phyloP scores from a whole-genome alignment of 1,140 invertebrate species.

The Thalassaphorura encarpata region DNA sequence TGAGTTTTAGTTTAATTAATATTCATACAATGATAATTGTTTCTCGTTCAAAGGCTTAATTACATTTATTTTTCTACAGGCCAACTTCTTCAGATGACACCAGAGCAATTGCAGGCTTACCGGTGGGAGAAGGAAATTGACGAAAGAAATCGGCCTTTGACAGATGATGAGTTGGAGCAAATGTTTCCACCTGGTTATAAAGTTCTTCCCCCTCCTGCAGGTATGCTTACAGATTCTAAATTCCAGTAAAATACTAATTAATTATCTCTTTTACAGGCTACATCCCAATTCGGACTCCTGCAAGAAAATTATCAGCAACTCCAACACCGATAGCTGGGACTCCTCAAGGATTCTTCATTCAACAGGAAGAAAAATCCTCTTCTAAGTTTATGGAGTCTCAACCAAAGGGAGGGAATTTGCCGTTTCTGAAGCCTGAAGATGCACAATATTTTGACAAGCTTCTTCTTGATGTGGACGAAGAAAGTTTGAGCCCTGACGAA shows the following conservation, averaged over 20 bases:
- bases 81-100: slow-evolving; percentile 96
- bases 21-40: slow-evolving; percentile 1
- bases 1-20: too few species aligned
- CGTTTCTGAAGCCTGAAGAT: slow-evolving; percentile 99
- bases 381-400: slow-evolving; percentile 91
- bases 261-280: slow-evolving; percentile 65
- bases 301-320: slow-evolving; percentile 90
- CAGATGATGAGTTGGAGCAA: slow-evolving; percentile 93
- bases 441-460: slow-evolving; percentile 99
- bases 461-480: slow-evolving; percentile 94
- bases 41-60: background rate
- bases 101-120: slow-evolving; percentile 95
- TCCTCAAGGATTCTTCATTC: slow-evolving; percentile 92
- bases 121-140: slow-evolving; percentile 99
- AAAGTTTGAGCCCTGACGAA: slow-evolving; percentile 87
- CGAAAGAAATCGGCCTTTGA: slow-evolving; percentile 87
- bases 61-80: too few species aligned
- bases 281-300: slow-evolving; percentile 93
- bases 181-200: slow-evolving; percentile 98
- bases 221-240: too few species aligned
- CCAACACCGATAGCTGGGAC: slow-evolving; percentile 92
- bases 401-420: slow-evolving; percentile 86
- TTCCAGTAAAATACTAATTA: background rate
- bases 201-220: slow-evolving; percentile 86
- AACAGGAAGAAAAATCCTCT: slow-evolving; percentile 68